These are phyloP conservation scores for Darevskia mixta DNA, from an alignment of 2,797 vertebrate genomes.

Conservation along the genomic window DNA sequence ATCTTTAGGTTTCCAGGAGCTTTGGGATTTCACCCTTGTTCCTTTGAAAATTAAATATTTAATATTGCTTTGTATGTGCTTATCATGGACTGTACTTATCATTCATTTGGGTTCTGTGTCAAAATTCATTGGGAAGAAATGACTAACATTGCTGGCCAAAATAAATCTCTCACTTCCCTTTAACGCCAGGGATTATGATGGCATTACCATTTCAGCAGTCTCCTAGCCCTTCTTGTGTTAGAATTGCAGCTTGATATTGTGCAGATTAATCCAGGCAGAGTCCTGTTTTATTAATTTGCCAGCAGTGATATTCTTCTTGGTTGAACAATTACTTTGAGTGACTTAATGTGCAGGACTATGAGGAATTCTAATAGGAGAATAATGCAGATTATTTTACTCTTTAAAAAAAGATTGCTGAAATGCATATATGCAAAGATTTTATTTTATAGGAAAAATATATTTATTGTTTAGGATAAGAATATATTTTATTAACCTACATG, in stretches of 20 bases:
- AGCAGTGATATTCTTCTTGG: conserved; percentile 47
- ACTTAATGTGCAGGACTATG: conserved; percentile 35
- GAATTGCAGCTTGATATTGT: conserved; percentile 80
- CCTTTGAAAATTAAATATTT: conserved; percentile 78
- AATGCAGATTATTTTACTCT: background rate
- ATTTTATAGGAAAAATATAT: conserved; percentile 22
- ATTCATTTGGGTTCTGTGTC: conserved; percentile 68
- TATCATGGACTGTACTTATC: conserved; percentile 67
- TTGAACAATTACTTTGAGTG: conserved; percentile 36
- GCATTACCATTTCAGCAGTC: conserved; percentile 79
- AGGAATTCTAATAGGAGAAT: background rate
- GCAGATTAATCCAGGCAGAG: conserved; percentile 78
- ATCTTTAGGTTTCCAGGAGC: conserved; percentile 64
- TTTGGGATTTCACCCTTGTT: conserved; percentile 64
- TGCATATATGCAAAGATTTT: conserved; percentile 39
- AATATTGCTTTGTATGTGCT: conserved; percentile 72
- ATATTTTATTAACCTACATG: background rate
- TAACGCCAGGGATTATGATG: conserved; percentile 69
- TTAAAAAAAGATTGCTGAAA: conserved; percentile 17
- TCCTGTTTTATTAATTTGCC: conserved; percentile 59
- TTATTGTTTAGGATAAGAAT: conserved; percentile 36
- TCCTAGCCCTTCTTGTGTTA: conserved; percentile 76
- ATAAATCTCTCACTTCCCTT: conserved; percentile 61
- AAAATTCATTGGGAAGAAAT: conserved; percentile 67
- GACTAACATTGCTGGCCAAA: conserved; percentile 74